These are phyloP conservation scores for Axis porcinus DNA, from an alignment of 2,113 vertebrate species.

Conservation along the genomic window DNA sequence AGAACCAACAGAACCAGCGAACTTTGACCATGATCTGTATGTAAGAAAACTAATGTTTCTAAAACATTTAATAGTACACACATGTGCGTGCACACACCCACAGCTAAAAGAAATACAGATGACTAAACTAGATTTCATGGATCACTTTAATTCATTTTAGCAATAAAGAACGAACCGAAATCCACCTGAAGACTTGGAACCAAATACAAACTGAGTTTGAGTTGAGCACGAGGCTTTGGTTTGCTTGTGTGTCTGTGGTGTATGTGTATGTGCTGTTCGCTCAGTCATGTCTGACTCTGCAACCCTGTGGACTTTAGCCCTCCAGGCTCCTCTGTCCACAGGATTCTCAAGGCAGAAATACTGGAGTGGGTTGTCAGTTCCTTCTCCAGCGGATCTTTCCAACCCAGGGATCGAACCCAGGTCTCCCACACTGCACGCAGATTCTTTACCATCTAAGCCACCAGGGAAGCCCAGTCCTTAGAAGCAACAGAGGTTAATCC, in stretches of 20 bases:
- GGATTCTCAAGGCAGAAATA: neutral
- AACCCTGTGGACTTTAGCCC: neutral
- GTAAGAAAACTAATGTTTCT: neutral
- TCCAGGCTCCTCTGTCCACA: neutral
- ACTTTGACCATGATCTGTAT: neutral
- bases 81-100: neutral
- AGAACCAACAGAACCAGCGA: neutral
- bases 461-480: neutral
- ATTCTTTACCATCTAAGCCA: neutral
- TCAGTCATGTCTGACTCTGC: neutral
- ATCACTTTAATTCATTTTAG: neutral
- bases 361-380: neutral
- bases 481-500: neutral
- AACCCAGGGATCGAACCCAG: neutral
- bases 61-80: neutral
- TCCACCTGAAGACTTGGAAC: neutral
- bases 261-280: neutral
- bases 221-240: neutral
- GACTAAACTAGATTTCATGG: neutral
- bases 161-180: neutral
- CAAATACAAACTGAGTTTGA: neutral
- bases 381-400: neutral
- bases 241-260: neutral
- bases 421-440: neutral
- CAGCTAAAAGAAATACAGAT: neutral